phyloP scores from a whole-genome alignment of 2,888 invertebrate species.

The Aspidiotus destructor region DNA sequence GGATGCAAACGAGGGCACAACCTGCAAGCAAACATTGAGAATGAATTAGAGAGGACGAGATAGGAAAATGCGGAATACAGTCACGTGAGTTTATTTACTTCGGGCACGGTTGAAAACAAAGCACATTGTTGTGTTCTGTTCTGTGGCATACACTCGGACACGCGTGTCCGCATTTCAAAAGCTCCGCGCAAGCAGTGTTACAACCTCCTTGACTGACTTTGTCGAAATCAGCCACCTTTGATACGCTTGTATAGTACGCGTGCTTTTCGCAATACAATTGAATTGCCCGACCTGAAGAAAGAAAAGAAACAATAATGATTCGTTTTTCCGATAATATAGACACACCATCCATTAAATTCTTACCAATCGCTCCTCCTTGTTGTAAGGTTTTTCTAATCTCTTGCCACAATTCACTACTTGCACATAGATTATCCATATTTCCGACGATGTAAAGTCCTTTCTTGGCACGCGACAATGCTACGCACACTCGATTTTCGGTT shows the following conservation, averaged over 20 bases:
- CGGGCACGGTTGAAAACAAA: slow-evolving; percentile 48
- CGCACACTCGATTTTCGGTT: no score
- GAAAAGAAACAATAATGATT: no score
- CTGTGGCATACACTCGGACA: slow-evolving; percentile 55
- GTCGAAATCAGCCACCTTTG: slow-evolving; percentile 27
- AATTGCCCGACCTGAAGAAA: slow-evolving; percentile 35
- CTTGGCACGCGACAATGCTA: no score
- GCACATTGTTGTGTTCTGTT: slow-evolving; percentile 45
- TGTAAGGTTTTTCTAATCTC: slow-evolving; percentile 47
- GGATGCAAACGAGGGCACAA: slow-evolving; percentile 25
- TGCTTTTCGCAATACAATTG: slow-evolving; percentile 49
- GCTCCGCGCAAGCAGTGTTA: slow-evolving; percentile 45
- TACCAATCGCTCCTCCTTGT: slow-evolving; percentile 48
- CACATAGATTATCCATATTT: no score
- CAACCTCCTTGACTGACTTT: slow-evolving; percentile 55
- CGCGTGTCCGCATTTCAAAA: slow-evolving; percentile 52
- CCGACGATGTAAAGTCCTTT: no score
- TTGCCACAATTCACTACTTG: slow-evolving; percentile 50
- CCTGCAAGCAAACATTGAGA: no score
- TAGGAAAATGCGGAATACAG: no score
- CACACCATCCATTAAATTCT: slow-evolving; percentile 47
- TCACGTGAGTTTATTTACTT: no score
- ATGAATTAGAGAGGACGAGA: no score
- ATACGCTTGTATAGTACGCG: slow-evolving; percentile 42
- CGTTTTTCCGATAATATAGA: slow-evolving; percentile 69